Conservation (phyloP, 2,888 invertebrate species). For the Cephalotes varians region DNA sequence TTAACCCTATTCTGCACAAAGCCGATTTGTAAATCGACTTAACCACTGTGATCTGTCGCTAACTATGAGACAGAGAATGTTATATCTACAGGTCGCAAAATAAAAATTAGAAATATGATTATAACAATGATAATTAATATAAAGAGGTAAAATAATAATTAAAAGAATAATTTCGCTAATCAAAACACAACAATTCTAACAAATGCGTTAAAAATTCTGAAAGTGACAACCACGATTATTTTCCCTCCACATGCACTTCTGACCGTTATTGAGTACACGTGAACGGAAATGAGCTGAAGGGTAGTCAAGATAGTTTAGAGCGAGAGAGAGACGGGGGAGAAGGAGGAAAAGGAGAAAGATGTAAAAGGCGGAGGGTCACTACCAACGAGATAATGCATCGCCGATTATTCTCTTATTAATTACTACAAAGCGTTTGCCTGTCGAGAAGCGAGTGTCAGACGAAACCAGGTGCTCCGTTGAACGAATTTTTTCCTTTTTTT, state of each 20-base stretch:
- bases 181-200: background rate
- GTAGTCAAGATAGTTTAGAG: slow-evolving; percentile 8
- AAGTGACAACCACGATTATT: background rate
- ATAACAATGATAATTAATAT: background rate
- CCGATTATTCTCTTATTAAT: slow-evolving; percentile 74
- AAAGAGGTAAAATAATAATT: background rate
- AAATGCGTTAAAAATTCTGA: background rate
- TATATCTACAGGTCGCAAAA: background rate
- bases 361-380: slow-evolving; percentile 53
- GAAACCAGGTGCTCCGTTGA: slow-evolving; percentile 64
- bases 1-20: background rate
- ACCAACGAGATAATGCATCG: slow-evolving; percentile 64
- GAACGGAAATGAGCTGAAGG: slow-evolving; percentile 69
- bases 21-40: background rate
- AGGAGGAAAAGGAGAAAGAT: slow-evolving; percentile 18
- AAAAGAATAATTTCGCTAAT: background rate
- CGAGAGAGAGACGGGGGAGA: background rate
- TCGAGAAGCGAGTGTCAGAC: slow-evolving; percentile 46
- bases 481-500: slow-evolving; percentile 24
- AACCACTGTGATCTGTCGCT: background rate
- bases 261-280: slow-evolving; percentile 62
- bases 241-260: background rate
- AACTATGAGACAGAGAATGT: background rate
- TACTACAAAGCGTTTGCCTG: slow-evolving; percentile 57
- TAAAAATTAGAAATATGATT: background rate